Percentiles rank a stretch among this genome's conserved stretches.
These are phyloP conservation scores for Pterophyllum scalare DNA, from an alignment of 2,113 vertebrate species.

Conservation along the genomic window DNA sequence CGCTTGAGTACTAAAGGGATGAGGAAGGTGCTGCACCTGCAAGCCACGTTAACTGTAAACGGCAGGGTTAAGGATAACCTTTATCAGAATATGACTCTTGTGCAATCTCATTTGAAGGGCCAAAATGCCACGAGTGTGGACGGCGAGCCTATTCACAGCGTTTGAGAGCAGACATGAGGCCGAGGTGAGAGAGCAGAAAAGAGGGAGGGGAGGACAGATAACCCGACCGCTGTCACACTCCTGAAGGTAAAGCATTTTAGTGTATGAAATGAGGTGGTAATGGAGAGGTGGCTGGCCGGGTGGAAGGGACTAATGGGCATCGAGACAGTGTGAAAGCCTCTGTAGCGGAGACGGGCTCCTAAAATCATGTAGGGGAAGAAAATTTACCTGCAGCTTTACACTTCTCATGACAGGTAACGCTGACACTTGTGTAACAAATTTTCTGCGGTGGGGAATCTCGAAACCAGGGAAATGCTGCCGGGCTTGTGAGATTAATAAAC, in stretches of 20 bases:
- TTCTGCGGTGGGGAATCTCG: background rate
- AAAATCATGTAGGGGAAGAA: conserved; percentile 7
- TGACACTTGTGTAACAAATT: conserved; percentile 21
- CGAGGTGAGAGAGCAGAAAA: conserved; percentile 35
- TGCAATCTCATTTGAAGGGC: conserved; percentile 61
- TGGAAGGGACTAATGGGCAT: conserved; percentile 35
- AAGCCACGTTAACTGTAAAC: conserved; percentile 26
- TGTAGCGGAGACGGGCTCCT: conserved; percentile 6
- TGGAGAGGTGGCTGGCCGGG: conserved; percentile 33
- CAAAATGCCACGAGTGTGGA: background rate
- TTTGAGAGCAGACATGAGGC: conserved; percentile 37
- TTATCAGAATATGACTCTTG: conserved; percentile 60
- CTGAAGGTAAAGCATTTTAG: conserved; percentile 70
- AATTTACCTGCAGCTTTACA: conserved; percentile 45
- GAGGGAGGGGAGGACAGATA: conserved; percentile 48
- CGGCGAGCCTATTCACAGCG: conserved; percentile 8
- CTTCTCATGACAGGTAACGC: conserved; percentile 44
- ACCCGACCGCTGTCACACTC: conserved; percentile 60
- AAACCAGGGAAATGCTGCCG: background rate
- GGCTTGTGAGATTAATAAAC: conserved; percentile 3
- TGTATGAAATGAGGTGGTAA: conserved; percentile 75
- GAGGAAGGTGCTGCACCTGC: conserved; percentile 68
- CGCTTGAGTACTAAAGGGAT: conserved; percentile 56
- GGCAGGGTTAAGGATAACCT: conserved; percentile 20
- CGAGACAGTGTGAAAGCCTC: conserved; percentile 48